Conservation (phyloP, 2,113 vertebrate species). For the Periophthalmus modestus region DNA sequence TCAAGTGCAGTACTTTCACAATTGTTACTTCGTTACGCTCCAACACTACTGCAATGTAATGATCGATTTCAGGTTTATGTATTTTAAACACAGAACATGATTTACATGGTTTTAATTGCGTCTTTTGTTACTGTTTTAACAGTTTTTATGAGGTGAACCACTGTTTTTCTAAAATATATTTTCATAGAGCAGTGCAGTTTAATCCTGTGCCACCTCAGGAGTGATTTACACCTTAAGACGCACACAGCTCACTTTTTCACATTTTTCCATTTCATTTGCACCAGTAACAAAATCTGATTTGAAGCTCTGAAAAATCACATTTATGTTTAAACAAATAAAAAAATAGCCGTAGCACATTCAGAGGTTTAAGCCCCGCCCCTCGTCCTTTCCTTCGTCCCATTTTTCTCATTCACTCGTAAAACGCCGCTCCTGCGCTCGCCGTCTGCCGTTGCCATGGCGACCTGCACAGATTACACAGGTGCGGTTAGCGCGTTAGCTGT, state of each 20-base stretch:
- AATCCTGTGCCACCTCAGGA: neutral
- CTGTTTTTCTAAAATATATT: neutral
- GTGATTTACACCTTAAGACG: neutral
- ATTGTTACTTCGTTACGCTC: no score
- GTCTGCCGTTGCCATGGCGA: slow-evolving; percentile 69
- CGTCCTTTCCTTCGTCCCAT: neutral
- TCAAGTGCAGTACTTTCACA: no score
- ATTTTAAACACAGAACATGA: no score
- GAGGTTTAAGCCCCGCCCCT: neutral
- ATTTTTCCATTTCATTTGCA: neutral
- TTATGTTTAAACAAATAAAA: neutral
- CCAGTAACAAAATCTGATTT: neutral
- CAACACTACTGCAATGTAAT: neutral
- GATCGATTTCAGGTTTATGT: neutral
- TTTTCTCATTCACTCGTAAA: slow-evolving; percentile 43
- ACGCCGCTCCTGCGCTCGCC: slow-evolving; percentile 58
- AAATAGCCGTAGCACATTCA: neutral
- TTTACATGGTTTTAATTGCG: no score
- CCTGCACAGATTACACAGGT: slow-evolving; percentile 61
- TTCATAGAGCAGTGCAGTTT: neutral
- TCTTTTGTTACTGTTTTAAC: neutral
- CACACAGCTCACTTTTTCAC: neutral
- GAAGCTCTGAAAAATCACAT: neutral
- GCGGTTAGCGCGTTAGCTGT: no score
- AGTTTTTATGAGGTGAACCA: neutral